These are phyloP conservation scores for Drosophila quinaria DNA, from an alignment of 2,888 invertebrate genomes.

Conservation along the genomic window DNA sequence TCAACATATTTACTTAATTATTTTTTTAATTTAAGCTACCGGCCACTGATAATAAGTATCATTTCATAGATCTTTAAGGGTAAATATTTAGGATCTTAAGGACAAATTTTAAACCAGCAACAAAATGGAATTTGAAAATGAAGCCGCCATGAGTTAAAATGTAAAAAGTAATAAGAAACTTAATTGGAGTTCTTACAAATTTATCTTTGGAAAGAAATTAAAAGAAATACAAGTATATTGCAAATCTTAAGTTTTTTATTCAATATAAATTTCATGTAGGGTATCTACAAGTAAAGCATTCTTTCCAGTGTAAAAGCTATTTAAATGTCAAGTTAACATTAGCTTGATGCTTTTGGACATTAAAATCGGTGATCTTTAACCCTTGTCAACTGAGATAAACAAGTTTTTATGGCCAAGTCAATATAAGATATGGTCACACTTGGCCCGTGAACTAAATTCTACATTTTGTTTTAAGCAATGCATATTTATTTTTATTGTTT, in stretches of 20 bases:
- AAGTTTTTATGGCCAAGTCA: conserved; percentile 10
- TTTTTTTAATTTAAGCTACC: too few relatives aligned
- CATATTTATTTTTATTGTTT: background rate
- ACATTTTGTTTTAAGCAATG: background rate
- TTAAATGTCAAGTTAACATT: conserved; percentile 2
- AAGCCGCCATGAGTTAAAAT: too few relatives aligned
- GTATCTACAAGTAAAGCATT: background rate
- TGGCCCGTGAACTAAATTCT: conserved; percentile 2
- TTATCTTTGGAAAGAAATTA: too few relatives aligned
- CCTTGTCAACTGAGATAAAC: conserved; percentile 3
- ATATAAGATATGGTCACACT: conserved; percentile 1
- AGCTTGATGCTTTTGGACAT: background rate
- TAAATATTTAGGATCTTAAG: too few relatives aligned
- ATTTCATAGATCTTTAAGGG: too few relatives aligned
- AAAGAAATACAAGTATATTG: background rate
- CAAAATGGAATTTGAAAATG: too few relatives aligned
- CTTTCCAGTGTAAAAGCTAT: conserved; percentile 1
- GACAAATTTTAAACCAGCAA: too few relatives aligned
- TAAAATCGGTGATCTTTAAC: conserved; percentile 20
- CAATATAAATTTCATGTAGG: background rate
- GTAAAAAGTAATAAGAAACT: too few relatives aligned
- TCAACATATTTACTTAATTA: too few relatives aligned
- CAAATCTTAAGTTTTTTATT: background rate
- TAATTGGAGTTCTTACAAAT: too few relatives aligned
- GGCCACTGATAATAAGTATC: too few relatives aligned